These are phyloP conservation scores for Rhynchonycteris naso DNA, from an alignment of 2,797 vertebrate genomes.

Conservation along the genomic window DNA sequence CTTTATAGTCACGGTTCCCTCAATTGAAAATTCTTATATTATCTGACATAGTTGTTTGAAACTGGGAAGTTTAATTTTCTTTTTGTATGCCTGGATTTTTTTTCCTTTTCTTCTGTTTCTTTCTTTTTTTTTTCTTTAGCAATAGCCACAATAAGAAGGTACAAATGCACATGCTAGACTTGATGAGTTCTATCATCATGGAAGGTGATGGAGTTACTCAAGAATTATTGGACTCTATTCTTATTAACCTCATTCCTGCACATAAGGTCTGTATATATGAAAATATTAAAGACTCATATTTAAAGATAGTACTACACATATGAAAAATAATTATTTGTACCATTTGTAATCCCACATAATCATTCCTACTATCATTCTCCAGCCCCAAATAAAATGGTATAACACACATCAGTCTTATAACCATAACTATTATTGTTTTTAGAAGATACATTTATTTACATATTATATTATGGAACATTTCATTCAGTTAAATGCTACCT, in stretches of 20 bases:
- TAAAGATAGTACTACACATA: background rate
- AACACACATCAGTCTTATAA: background rate
- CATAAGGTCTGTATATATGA: constrained; percentile 91
- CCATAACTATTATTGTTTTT: constrained; percentile 27
- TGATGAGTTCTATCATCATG: constrained; percentile 99
- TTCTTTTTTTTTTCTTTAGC: constrained; percentile 84
- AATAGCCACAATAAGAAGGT: constrained; percentile 99
- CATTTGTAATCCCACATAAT: background rate
- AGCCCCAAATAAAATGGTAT: background rate
- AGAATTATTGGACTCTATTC: constrained; percentile 98
- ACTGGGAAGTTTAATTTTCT: constrained; percentile 42
- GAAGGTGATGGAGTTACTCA: constrained; percentile 99
- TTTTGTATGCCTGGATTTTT: constrained; percentile 28
- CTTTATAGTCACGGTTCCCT: background rate
- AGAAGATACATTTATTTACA: background rate
- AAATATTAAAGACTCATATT: background rate
- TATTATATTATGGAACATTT: constrained; percentile 13
- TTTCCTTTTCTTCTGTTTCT: background rate
- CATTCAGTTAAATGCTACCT: background rate
- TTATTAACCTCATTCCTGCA: constrained; percentile 99
- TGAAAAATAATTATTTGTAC: constrained; percentile 6
- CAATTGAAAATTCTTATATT: background rate
- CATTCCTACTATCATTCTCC: background rate
- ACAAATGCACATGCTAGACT: constrained; percentile 99
- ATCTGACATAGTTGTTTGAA: constrained; percentile 51